Evolutionary conservation across 2,888 invertebrate genomes (phyloP).

Genomic region (Ypsolopha scabrella): DNA sequence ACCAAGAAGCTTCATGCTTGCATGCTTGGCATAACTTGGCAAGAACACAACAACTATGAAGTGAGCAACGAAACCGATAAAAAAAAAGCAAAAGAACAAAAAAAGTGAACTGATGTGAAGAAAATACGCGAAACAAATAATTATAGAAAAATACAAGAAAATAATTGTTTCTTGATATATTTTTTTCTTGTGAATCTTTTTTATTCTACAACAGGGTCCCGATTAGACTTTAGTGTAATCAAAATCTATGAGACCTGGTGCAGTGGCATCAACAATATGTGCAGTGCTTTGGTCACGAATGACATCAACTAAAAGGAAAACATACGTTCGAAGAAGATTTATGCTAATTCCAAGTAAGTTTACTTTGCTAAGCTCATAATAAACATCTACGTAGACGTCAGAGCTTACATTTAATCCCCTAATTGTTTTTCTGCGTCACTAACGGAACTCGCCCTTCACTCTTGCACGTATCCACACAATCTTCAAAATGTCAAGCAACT

Average conservation of each 20-base stretch:
- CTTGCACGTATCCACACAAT: conserved; percentile 26
- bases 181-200: background rate
- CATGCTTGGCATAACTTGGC: too few relatives aligned
- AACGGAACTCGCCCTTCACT: conserved; percentile 42
- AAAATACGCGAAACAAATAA: background rate
- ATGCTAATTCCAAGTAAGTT: conserved; percentile 30
- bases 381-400: background rate
- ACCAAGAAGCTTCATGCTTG: too few relatives aligned
- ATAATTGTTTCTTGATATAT: background rate
- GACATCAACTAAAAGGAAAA: conserved; percentile 59
- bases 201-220: background rate
- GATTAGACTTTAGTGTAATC: background rate
- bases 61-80: background rate
- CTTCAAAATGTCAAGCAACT: conserved; percentile 49
- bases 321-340: conserved; percentile 29
- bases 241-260: conserved; percentile 18
- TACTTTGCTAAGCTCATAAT: conserved; percentile 3
- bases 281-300: conserved; percentile 59
- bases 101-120: background rate
- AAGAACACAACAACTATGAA: too few relatives aligned
- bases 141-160: background rate
- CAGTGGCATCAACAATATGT: conserved; percentile 39
- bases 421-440: conserved; percentile 18
- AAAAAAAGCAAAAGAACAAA: background rate
- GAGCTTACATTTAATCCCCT: conserved; percentile 4